Evolutionary conservation across 2,888 invertebrate genomes (phyloP), one percentile per base, ranked within the genome.

Genomic region (Diarsia mendica): DNA sequence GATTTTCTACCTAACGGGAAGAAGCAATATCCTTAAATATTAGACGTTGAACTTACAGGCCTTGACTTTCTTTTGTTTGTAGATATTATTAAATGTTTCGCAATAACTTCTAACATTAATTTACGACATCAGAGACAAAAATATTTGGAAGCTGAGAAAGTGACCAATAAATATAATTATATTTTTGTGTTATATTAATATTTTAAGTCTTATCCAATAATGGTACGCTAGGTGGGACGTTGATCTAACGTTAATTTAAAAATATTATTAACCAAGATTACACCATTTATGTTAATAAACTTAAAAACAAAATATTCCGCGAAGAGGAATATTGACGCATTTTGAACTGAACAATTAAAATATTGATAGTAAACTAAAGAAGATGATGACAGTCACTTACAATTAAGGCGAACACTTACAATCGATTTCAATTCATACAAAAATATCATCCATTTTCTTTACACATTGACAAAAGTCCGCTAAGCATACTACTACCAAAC

Each of bases 381-480:
- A 83, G 77, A 83, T 86, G 85, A 87, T 86, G 78, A 85, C 82
- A 82, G 79, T 85, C 83, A 89, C 90, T 91, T 92, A 92, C 88
- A 87, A 86, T 90, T 92, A 94, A 92, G 90, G 92, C 93, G 89
- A 93, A 93, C 92, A 92, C 93, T 94, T 94, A 94, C 89, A 88
- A 90, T 91, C 91, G 90, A 93, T 89, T 88, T 92, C 91, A 92
- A 93, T 93, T 92, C 95, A 95, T 96, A 96, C 95, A 96, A 96
- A 96, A 96, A 96, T 96, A 96, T 96, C 93, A 91, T 94, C 87
- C 92, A 92, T 89, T 95, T 95, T 94, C 93, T 95, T 94, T 94
- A 95, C 92, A 93, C 93, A 92, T 92, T 89, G 92, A 93, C 92
- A 91, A 92, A 93, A 92, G 90, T 93, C 90, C 89, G 93, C 93